Evolutionary conservation across 2,888 invertebrate genomes (phyloP), one percentile per base, ranked within the genome.

Genomic region (Boloria selene): DNA sequence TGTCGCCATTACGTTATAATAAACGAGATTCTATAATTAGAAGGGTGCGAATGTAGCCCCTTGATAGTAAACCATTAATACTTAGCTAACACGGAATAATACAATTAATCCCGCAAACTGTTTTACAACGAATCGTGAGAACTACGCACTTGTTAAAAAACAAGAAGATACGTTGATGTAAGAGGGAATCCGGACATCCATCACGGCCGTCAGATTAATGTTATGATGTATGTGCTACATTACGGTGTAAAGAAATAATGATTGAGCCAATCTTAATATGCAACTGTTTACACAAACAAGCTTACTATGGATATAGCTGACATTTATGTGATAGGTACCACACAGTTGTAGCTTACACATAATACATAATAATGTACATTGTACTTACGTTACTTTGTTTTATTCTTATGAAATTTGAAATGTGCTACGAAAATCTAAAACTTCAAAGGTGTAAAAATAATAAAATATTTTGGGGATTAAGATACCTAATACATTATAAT

Each of bases 51-150:
- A 72, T 84, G 84, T 64, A 64, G 63, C 83, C 86, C 85, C 83
- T 77, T 75, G 77, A 85, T 83, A 83, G 81, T 80, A 47, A 74
- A 77, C 81, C 81, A 87, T 85, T 89, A 88, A 88, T 88, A 87
- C 85, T 82, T 84, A 87, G 84, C 83, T 80, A 86, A 82, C 92
- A 92, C 88, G 92, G 79, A 79, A 92, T 90, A 89, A 86, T 85
- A 86, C 86, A 87, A 92, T 91, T 91, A 91, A 89, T 92, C 80
- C 82, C 79, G 79, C 81, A 81, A 84, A 86, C 85, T 85, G 90
- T 88, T 87, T 88, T 87, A 76, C 75, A 77, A 66, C 64, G 70
- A 71, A 72, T 79, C 88, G 90, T 92, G 91, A 85, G 91, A 92
- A 88, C 77, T 75, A 74, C 78, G 78, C 90, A 91, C 85, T 89